A percentile compares a stretch with the other conserved stretches of the same genome.
Conservation (phyloP, 2,888 invertebrate genomes). For the Hirtodrosophila duncani region DNA sequence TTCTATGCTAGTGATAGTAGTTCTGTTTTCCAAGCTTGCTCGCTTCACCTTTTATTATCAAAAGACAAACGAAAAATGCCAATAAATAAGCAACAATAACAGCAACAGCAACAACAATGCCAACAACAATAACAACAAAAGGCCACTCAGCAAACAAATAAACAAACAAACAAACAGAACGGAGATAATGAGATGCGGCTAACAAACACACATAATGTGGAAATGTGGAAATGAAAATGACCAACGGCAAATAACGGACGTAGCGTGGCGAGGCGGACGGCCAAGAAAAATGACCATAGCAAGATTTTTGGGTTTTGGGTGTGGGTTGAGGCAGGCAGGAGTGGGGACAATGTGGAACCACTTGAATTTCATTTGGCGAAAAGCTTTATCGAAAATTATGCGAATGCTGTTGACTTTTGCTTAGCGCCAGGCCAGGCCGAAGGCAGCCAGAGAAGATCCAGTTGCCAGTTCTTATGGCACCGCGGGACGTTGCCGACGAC, state of each 20-base stretch:
- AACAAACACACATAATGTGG: conserved; percentile 11
- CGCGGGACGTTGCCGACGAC: too few species aligned
- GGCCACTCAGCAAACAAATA: conserved; percentile 52
- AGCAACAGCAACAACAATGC: conserved; percentile 3
- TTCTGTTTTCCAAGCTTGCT: too few species aligned
- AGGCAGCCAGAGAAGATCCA: too few species aligned
- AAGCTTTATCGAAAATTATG: conserved; percentile 76
- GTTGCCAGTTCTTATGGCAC: too few species aligned
- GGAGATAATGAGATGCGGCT: conserved; percentile 68
- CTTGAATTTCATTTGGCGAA: conserved; percentile 77
- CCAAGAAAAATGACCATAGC: conserved; percentile 50
- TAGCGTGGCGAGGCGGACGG: conserved; percentile 3
- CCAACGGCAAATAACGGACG: conserved; percentile 22
- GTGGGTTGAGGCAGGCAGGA: conserved; percentile 2
- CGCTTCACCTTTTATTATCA: conserved; percentile 51
- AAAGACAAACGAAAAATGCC: conserved; percentile 27
- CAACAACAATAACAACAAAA: conserved; percentile 23
- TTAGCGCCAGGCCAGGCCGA: conserved; percentile 37
- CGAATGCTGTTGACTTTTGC: conserved; percentile 69
- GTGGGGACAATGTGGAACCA: conserved; percentile 52
- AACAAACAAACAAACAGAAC: too few species aligned
- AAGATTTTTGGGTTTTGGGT: conserved; percentile 21
- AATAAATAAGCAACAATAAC: conserved; percentile 41
- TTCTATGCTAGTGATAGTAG: too few species aligned
- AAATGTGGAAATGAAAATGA: conserved; percentile 68